A percentile compares a stretch with the other conserved stretches of the same genome.
phyloP scores from a whole-genome alignment of 2,113 vertebrate species.

The Ophiodon elongatus region DNA sequence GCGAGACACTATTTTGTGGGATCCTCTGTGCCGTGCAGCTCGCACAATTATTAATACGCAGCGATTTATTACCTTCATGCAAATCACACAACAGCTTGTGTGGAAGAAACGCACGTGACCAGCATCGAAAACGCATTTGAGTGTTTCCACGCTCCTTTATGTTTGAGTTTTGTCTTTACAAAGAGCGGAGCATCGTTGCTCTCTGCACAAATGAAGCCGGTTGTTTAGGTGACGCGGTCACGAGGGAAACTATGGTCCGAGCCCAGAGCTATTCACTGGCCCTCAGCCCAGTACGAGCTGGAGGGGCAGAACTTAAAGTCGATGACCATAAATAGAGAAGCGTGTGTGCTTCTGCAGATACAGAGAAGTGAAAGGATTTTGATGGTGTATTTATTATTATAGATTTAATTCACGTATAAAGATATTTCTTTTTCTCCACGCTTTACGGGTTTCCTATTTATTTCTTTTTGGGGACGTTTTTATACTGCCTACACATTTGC shows the following conservation, averaged over 20 bases:
- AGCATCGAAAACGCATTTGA: neutral
- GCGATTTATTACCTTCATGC: slow-evolving; percentile 6
- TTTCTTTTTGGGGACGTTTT: slow-evolving; percentile 3
- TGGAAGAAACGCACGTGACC: slow-evolving; percentile 1
- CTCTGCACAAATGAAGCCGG: neutral
- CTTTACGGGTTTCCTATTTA: neutral
- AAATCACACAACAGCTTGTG: neutral
- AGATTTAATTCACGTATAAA: neutral
- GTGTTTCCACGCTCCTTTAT: neutral
- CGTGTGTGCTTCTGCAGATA: neutral
- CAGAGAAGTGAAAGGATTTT: neutral
- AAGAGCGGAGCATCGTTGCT: neutral
- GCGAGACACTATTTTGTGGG: neutral
- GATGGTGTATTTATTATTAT: neutral
- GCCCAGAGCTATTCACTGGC: neutral
- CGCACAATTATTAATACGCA: slow-evolving; percentile 6
- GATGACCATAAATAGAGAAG: slow-evolving; percentile 28
- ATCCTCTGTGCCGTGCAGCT: slow-evolving; percentile 12
- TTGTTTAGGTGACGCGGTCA: slow-evolving; percentile 13
- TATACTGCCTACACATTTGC: neutral
- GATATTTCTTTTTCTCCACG: neutral
- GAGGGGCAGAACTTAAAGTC: neutral
- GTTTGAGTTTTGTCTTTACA: too few species aligned
- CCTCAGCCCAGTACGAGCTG: neutral
- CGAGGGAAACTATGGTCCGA: neutral